Conservation (phyloP, 2,888 invertebrate genomes). For the Hartigia nigra region DNA sequence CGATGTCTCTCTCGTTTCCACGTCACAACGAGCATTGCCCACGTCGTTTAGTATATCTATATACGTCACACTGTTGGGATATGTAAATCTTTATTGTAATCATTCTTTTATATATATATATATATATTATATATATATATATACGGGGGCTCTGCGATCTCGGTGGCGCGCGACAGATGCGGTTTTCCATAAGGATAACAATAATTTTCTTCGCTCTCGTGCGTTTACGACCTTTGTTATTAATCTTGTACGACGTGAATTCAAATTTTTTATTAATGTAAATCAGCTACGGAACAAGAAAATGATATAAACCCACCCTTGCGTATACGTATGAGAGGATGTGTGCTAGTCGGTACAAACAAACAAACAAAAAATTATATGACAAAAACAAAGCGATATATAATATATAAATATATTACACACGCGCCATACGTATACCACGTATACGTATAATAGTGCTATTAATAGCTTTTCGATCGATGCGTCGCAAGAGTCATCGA, state of each 20-base stretch:
- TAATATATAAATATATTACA: not conserved
- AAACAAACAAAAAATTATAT: not conserved
- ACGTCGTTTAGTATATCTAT: slow-evolving; percentile 15
- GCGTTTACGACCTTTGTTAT: not conserved
- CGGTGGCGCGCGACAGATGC: not conserved
- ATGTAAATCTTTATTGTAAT: not conserved
- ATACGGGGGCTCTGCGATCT: not conserved
- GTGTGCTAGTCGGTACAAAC: not conserved
- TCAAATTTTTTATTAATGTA: not conserved
- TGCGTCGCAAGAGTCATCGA: not conserved
- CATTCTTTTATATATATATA: slow-evolving; percentile 3
- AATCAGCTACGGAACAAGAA: not conserved
- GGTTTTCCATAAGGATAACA: not conserved
- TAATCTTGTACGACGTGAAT: not conserved
- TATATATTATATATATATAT: slow-evolving; percentile 9
- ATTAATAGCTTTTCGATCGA: not conserved
- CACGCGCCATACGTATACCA: not conserved
- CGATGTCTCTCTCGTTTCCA: not conserved
- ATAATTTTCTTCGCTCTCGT: not conserved
- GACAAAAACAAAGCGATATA: not conserved
- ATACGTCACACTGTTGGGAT: slow-evolving; percentile 27
- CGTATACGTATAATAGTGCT: not conserved
- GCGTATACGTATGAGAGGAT: not conserved
- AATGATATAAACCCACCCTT: not conserved
- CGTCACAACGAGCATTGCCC: not conserved